Conservation (phyloP, 2,888 invertebrate species). For the Agrotis clavis region DNA sequence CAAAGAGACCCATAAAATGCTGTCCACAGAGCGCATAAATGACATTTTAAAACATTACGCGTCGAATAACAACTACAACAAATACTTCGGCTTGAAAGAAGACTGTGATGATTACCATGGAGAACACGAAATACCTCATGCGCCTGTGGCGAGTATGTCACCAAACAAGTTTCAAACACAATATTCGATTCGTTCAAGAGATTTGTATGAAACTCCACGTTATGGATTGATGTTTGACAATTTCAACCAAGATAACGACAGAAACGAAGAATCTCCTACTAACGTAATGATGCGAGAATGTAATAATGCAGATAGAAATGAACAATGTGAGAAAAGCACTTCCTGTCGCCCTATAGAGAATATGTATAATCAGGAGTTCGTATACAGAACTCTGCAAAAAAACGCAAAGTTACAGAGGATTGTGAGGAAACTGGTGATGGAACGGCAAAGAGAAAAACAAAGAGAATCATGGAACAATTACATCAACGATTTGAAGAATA, state of each 20-base stretch:
- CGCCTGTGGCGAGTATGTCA: conserved; percentile 19
- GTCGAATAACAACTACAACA: conserved; percentile 25
- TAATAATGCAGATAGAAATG: conserved; percentile 35
- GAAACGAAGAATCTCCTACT: conserved; percentile 10
- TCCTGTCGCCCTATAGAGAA: conserved; percentile 74
- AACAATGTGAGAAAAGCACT: conserved; percentile 74
- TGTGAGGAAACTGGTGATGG: conserved; percentile 72
- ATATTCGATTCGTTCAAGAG: conserved; percentile 28
- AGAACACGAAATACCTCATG: conserved; percentile 3
- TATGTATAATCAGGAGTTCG: conserved; percentile 72
- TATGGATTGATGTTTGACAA: conserved; percentile 28
- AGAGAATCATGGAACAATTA: conserved; percentile 80
- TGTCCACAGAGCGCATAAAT: conserved; percentile 27
- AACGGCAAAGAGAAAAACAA: conserved; percentile 77
- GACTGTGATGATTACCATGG: not conserved
- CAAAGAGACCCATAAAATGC: conserved; percentile 10
- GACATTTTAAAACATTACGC: conserved; percentile 33
- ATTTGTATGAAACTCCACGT: conserved; percentile 8
- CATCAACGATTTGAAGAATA: conserved; percentile 80
- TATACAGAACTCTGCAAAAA: conserved; percentile 74
- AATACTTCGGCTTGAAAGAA: conserved; percentile 21
- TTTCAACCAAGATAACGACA: conserved; percentile 33
- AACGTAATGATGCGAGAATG: conserved; percentile 15
- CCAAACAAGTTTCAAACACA: conserved; percentile 5
- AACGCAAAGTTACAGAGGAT: conserved; percentile 75